phyloP scores from a whole-genome alignment of 2,888 invertebrate species.

The Pollenia griseotomentosa region DNA sequence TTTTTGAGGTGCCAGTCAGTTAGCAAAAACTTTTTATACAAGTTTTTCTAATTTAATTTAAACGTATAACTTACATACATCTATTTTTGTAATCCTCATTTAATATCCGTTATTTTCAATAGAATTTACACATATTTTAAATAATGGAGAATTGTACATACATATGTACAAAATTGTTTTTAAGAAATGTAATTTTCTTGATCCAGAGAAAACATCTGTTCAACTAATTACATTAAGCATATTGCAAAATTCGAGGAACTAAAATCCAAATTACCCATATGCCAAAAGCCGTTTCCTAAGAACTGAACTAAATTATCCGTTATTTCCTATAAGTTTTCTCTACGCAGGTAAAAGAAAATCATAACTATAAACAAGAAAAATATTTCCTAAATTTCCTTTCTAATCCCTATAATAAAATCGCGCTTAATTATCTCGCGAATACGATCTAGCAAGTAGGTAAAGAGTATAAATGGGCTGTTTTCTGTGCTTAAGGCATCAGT shows the following conservation, averaged over 20 bases:
- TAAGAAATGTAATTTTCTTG: no score
- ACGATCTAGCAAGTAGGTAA: neutral
- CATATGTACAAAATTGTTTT: no score
- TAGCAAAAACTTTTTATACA: no score
- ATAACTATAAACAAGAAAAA: neutral
- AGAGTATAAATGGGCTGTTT: slow-evolving; percentile 14
- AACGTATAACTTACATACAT: no score
- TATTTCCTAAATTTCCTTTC: neutral
- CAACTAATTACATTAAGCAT: neutral
- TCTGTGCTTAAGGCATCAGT: neutral
- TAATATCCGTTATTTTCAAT: no score
- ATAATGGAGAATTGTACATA: no score
- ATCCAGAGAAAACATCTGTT: neutral
- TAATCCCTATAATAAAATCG: slow-evolving; percentile 7
- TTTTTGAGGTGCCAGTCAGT: no score
- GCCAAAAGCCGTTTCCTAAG: neutral
- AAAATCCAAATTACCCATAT: neutral
- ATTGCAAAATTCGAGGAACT: neutral
- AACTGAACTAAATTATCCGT: neutral
- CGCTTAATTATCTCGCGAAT: neutral
- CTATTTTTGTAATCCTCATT: no score
- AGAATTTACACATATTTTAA: no score
- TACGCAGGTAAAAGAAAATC: slow-evolving; percentile 4
- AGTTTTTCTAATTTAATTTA: no score
- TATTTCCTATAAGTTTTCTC: slow-evolving; percentile 2